Conservation (phyloP, 2,113 vertebrate genomes). For the Nothoprocta pentlandii region DNA sequence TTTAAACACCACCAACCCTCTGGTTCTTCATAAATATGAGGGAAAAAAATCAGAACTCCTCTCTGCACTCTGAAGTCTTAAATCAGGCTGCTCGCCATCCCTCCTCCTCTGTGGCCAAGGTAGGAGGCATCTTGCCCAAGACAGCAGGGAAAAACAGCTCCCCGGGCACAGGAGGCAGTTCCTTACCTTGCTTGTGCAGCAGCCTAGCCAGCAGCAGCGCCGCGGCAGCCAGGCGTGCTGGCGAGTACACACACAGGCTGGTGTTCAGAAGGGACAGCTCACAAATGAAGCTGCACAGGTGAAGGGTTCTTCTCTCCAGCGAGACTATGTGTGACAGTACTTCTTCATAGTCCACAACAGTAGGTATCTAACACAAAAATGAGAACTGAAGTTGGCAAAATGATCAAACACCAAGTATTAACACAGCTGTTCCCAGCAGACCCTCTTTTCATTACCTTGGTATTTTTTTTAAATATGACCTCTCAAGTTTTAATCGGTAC, state of each 20-base stretch:
- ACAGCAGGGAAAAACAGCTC: neutral
- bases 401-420: neutral
- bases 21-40: neutral
- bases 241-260: conserved; percentile 80
- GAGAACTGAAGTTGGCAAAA: neutral
- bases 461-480: neutral
- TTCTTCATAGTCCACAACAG: conserved; percentile 93
- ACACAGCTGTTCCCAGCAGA: neutral
- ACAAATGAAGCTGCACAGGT: conserved; percentile 93
- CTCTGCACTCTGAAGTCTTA: neutral
- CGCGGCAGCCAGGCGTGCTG: conserved; percentile 87
- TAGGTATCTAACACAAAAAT: conserved; percentile 83
- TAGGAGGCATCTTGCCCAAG: neutral
- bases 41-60: neutral
- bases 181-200: conserved; percentile 88
- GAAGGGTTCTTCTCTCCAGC: conserved; percentile 81
- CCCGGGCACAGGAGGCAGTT: no score
- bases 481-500: neutral
- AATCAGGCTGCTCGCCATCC: no score
- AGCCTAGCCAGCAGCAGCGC: conserved; percentile 88
- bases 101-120: no score
- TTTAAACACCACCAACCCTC: neutral
- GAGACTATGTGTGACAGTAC: conserved; percentile 85
- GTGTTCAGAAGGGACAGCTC: conserved; percentile 93
- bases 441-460: neutral